Conservation (phyloP, 1,140 invertebrate species). For the Temnothorax curvispinosus region DNA sequence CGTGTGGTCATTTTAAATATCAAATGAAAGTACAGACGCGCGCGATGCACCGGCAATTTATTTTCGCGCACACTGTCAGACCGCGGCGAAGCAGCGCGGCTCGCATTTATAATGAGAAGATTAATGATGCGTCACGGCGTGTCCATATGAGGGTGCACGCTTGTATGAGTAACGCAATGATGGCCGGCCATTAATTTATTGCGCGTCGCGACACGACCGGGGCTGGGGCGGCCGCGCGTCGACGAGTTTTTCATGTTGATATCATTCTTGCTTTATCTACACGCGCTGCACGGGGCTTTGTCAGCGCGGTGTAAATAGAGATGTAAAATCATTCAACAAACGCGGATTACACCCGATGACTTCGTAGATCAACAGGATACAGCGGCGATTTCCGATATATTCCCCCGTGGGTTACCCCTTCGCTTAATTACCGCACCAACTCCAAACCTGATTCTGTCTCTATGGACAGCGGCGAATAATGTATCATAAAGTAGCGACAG, state of each 20-base stretch:
- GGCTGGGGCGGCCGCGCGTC: constrained; percentile 64
- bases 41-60: constrained; percentile 79
- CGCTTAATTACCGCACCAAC: constrained; percentile 37
- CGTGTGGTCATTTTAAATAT: constrained; percentile 80
- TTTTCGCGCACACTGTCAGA: constrained; percentile 74
- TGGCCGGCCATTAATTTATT: constrained; percentile 76
- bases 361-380: constrained; percentile 55
- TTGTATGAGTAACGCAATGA: constrained; percentile 70
- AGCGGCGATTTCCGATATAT: constrained; percentile 31
- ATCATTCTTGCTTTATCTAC: constrained; percentile 68
- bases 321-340: constrained; percentile 54
- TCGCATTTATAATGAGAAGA: constrained; percentile 80
- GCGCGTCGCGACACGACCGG: constrained; percentile 64
- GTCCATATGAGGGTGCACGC: constrained; percentile 59
- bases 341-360: constrained; percentile 57
- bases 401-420: constrained; percentile 17
- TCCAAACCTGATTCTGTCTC: neutral
- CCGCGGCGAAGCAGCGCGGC: constrained; percentile 74
- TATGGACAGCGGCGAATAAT: neutral
- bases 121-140: constrained; percentile 76
- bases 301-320: constrained; percentile 61
- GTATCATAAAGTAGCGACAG: neutral
- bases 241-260: constrained; percentile 71
- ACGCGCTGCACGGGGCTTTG: constrained; percentile 58
- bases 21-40: constrained; percentile 82